Conservation (phyloP, 2,888 invertebrate genomes). For the Campoplex capitator region DNA sequence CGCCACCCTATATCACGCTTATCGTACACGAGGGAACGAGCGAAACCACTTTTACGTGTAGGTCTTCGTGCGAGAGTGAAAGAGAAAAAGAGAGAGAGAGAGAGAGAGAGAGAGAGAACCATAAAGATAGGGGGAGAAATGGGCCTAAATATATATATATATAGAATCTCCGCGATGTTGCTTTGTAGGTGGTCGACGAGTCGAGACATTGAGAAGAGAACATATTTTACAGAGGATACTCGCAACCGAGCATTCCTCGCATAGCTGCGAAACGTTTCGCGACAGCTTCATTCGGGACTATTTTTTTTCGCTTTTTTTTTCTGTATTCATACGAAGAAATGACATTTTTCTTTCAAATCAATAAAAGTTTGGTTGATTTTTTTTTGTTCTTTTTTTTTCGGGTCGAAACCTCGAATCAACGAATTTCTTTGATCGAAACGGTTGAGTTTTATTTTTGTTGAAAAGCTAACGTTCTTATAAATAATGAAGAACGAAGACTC, state of each 20-base stretch:
- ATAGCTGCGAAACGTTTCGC: not conserved
- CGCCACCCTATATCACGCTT: constrained; percentile 38
- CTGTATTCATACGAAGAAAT: not conserved
- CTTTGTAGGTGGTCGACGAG: constrained; percentile 60
- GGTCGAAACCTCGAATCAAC: no score
- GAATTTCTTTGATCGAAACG: no score
- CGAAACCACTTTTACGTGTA: constrained; percentile 20
- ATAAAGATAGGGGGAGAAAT: constrained; percentile 15
- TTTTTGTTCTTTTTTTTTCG: no score
- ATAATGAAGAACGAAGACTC: not conserved
- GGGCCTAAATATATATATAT: not conserved
- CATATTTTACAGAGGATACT: constrained; percentile 4
- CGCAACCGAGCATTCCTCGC: not conserved
- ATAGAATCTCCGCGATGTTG: constrained; percentile 11
- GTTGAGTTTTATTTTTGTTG: no score
- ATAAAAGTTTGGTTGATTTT: no score
- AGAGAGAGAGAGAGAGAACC: not conserved
- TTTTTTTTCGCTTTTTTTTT: not conserved
- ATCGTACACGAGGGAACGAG: constrained; percentile 46
- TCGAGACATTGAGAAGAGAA: constrained; percentile 40
- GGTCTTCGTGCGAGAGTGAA: constrained; percentile 1
- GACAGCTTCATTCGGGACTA: not conserved
- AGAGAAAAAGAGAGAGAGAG: not conserved
- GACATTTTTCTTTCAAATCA: no score
- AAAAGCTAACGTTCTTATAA: not conserved